Evolutionary conservation across 1,140 invertebrate species (phyloP).

Genomic region (Sminthurides bifidus): DNA sequence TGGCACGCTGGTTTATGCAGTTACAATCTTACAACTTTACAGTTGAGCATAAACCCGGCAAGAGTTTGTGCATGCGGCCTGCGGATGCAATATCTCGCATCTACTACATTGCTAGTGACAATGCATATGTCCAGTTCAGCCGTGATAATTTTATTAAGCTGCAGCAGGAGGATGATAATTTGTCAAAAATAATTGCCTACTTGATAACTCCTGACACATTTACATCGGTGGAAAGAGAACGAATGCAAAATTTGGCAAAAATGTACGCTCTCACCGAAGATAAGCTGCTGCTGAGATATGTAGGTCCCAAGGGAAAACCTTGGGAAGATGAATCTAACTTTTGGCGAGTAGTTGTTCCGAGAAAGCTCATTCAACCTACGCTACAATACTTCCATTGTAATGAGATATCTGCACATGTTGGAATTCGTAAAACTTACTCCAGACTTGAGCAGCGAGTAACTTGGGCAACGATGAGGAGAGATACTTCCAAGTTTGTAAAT

Average conservation of each 20-base stretch:
- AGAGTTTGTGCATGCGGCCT: constrained; percentile 21
- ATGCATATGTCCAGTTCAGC: not conserved
- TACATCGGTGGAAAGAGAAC: no score
- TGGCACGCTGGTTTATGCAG: constrained; percentile 39
- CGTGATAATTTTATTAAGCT: no score
- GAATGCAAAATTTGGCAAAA: no score
- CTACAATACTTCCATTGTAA: constrained; percentile 7
- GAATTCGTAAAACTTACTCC: constrained; percentile 8
- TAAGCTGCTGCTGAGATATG: not conserved
- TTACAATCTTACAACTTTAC: constrained; percentile 38
- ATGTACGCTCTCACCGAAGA: no score
- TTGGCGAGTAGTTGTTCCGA: not conserved
- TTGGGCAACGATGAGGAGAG: constrained; percentile 11
- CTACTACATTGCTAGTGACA: not conserved
- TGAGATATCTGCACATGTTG: constrained; percentile 11
- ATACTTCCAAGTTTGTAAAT: not conserved
- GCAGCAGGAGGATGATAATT: not conserved
- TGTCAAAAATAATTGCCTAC: no score
- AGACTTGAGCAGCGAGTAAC: constrained; percentile 1
- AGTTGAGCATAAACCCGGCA: constrained; percentile 34
- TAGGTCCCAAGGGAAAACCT: not conserved
- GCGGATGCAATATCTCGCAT: constrained; percentile 24
- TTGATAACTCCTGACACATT: no score
- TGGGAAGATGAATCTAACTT: not conserved
- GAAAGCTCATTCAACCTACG: not conserved